Conservation (phyloP, 2,113 vertebrate genomes). For the Apeltes quadracus region DNA sequence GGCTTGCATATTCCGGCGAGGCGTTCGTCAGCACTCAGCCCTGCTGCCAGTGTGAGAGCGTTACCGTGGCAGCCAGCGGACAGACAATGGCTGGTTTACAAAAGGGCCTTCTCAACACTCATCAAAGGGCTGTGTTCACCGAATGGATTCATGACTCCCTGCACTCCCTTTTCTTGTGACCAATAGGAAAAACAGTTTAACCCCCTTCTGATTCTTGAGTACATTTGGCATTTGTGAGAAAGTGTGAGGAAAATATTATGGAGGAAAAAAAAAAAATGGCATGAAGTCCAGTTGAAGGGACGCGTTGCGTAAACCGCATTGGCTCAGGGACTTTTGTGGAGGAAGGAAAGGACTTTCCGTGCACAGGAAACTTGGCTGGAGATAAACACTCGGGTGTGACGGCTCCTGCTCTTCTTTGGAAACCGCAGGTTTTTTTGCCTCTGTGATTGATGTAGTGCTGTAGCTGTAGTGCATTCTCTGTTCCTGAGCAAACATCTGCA, state of each 20-base stretch:
- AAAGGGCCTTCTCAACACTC: constrained; percentile 52
- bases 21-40: constrained; percentile 46
- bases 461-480: neutral
- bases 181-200: constrained; percentile 1
- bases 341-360: constrained; percentile 67
- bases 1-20: constrained; percentile 43
- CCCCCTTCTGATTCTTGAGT: constrained; percentile 14
- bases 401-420: constrained; percentile 39
- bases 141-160: constrained; percentile 44
- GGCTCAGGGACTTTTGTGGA: constrained; percentile 16
- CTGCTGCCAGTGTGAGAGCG: constrained; percentile 64
- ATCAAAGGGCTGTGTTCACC: constrained; percentile 62
- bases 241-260: too few species aligned
- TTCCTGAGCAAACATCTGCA: neutral
- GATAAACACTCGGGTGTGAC: constrained; percentile 39
- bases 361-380: constrained; percentile 60
- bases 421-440: constrained; percentile 31
- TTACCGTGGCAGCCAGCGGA: constrained; percentile 74
- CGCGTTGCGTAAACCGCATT: too few species aligned
- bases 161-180: constrained; percentile 8
- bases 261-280: too few species aligned
- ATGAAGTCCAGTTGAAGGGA: too few species aligned
- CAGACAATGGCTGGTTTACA: constrained; percentile 76
- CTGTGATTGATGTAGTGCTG: too few species aligned
- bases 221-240: too few species aligned